Conservation (phyloP, 2,888 invertebrate genomes). For the Mongoloraphidia duomilia region DNA sequence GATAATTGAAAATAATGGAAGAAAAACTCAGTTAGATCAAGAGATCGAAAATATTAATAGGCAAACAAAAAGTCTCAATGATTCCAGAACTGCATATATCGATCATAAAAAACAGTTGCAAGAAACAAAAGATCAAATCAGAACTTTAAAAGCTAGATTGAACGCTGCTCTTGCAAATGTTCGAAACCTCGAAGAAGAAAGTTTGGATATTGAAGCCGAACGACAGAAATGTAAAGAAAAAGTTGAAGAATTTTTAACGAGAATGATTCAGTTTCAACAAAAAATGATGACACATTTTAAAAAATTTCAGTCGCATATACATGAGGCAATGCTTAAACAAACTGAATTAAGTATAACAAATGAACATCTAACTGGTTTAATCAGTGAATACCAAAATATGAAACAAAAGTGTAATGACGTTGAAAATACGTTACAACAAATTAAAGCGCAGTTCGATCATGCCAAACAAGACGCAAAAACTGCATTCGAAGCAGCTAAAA, state of each 20-base stretch:
- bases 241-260: conserved; percentile 17
- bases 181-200: conserved; percentile 17
- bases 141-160: conserved; percentile 13
- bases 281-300: conserved; percentile 18
- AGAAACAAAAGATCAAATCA: conserved; percentile 14
- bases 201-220: conserved; percentile 22
- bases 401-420: conserved; percentile 21
- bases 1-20: neutral
- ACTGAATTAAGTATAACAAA: conserved; percentile 18
- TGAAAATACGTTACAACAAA: conserved; percentile 22
- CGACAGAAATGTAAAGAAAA: conserved; percentile 17
- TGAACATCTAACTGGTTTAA: conserved; percentile 20
- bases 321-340: neutral
- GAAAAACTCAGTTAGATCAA: conserved; percentile 16
- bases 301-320: neutral
- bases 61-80: conserved; percentile 18
- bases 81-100: neutral
- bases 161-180: conserved; percentile 11
- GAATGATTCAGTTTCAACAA: conserved; percentile 21
- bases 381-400: conserved; percentile 24
- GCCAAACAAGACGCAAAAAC: conserved; percentile 33
- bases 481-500: conserved; percentile 37
- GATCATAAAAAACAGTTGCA: neutral
- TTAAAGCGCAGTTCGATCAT: conserved; percentile 23
- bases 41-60: conserved; percentile 23